A percentile compares a stretch with the other conserved stretches of the same genome.
These are phyloP conservation scores for Elaphurus davidianus DNA, from an alignment of 2,113 vertebrate species.

Conservation along the genomic window DNA sequence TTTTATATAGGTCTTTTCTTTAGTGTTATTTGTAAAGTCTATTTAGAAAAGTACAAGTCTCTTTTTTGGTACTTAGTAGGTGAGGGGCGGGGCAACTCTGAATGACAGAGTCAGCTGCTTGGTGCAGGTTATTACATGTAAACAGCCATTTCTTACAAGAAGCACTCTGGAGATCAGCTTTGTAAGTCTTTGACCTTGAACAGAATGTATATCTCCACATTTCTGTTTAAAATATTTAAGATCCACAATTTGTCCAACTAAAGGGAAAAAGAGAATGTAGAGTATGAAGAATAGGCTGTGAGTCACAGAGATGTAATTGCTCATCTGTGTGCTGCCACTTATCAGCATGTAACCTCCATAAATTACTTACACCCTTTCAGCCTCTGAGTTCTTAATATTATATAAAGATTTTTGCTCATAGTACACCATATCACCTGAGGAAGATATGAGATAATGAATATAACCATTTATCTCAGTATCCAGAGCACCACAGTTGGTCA, in stretches of 20 bases:
- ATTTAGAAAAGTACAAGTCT: neutral
- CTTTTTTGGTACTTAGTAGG: neutral
- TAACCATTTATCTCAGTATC: neutral
- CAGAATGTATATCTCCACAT: neutral
- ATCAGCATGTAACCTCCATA: neutral
- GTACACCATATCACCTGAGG: neutral
- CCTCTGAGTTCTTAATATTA: neutral
- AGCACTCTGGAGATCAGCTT: neutral
- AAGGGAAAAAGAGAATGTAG: neutral
- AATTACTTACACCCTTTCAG: neutral
- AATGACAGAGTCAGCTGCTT: neutral
- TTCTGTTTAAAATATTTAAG: neutral
- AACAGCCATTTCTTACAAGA: neutral
- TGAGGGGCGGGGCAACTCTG: neutral
- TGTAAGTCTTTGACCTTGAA: neutral
- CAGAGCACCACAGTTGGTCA: neutral
- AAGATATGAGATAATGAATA: neutral
- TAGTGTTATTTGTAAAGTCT: neutral
- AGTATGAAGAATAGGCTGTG: neutral
- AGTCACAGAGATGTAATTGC: neutral
- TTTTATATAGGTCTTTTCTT: neutral
- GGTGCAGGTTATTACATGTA: neutral
- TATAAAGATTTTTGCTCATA: neutral
- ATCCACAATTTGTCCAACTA: neutral
- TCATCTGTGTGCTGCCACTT: neutral